phyloP scores from a whole-genome alignment of 2,113 vertebrate genomes.

The Amphiprion percula region DNA sequence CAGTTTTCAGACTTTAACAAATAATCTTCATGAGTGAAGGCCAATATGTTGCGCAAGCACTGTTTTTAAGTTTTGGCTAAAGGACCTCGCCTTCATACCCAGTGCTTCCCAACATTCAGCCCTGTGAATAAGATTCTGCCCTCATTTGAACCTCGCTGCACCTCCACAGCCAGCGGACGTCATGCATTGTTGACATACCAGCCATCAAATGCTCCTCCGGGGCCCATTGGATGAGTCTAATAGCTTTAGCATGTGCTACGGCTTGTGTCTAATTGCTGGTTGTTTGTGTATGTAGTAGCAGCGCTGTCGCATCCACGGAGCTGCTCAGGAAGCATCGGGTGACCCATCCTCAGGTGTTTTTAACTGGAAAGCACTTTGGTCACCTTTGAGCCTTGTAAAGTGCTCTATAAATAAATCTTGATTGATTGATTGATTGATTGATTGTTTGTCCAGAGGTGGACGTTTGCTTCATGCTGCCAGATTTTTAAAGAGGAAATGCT shows the following conservation, averaged over 20 bases:
- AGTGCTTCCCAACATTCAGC: slow-evolving; percentile 25
- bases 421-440: no score
- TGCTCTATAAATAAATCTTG: no score
- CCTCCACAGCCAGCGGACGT: slow-evolving; percentile 56
- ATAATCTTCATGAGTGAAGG: not conserved
- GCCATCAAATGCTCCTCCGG: slow-evolving; percentile 79
- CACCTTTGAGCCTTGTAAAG: not conserved
- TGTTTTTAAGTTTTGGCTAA: slow-evolving; percentile 47
- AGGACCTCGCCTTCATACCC: slow-evolving; percentile 40
- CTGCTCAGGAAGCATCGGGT: slow-evolving; percentile 83
- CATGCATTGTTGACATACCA: slow-evolving; percentile 68
- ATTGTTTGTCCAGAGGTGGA: slow-evolving; percentile 12
- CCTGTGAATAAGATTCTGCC: slow-evolving; percentile 45
- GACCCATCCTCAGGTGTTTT: slow-evolving; percentile 33
- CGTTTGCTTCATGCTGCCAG: slow-evolving; percentile 3
- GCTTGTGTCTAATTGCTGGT: slow-evolving; percentile 82
- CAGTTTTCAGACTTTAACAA: not conserved
- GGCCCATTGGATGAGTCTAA: slow-evolving; percentile 83
- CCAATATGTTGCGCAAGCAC: slow-evolving; percentile 37
- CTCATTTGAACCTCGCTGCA: slow-evolving; percentile 58
- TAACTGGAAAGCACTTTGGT: no score
- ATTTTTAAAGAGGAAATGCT: slow-evolving; percentile 28
- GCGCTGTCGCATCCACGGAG: slow-evolving; percentile 77
- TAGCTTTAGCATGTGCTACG: slow-evolving; percentile 88
- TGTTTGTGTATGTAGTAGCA: slow-evolving; percentile 84